Conservation (phyloP, 2,888 invertebrate genomes). For the Epistrophe grossulariae region DNA sequence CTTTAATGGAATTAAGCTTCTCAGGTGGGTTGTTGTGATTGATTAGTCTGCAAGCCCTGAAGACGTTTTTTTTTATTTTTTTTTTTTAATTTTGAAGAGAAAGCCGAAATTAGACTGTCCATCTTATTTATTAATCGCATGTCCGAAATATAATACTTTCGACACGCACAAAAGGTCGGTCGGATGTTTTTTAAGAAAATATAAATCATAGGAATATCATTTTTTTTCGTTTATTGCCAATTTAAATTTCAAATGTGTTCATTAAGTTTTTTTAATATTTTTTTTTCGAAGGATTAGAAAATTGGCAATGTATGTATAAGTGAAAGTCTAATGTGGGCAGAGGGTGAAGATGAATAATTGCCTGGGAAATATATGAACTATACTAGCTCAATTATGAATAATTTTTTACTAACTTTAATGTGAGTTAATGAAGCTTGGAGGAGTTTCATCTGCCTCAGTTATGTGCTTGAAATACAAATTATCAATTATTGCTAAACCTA, state of each 20-base stretch:
- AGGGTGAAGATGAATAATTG: slow-evolving; percentile 29
- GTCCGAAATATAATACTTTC: slow-evolving; percentile 47
- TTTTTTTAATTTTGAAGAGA: slow-evolving; percentile 34
- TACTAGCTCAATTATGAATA: background rate
- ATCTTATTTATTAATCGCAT: slow-evolving; percentile 51
- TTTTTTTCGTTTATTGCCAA: slow-evolving; percentile 53
- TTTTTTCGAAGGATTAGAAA: slow-evolving; percentile 24
- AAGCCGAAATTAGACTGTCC: slow-evolving; percentile 60
- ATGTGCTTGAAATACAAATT: no score
- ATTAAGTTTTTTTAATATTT: slow-evolving; percentile 40
- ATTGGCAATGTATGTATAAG: slow-evolving; percentile 26
- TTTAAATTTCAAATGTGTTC: slow-evolving; percentile 36
- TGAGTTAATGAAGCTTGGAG: background rate
- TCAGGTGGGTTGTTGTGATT: slow-evolving; percentile 27
- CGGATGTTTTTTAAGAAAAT: slow-evolving; percentile 51
- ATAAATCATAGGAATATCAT: slow-evolving; percentile 45
- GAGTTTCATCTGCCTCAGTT: background rate
- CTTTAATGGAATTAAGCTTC: slow-evolving; percentile 1
- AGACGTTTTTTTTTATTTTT: background rate
- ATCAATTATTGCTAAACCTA: no score
- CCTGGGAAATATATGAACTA: slow-evolving; percentile 35
- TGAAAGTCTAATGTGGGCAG: slow-evolving; percentile 40
- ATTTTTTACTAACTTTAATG: background rate
- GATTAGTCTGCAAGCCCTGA: slow-evolving; percentile 40
- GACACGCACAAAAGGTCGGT: slow-evolving; percentile 60